phyloP scores from a whole-genome alignment of 2,113 vertebrate genomes.

The Oreochromis spilurus region DNA sequence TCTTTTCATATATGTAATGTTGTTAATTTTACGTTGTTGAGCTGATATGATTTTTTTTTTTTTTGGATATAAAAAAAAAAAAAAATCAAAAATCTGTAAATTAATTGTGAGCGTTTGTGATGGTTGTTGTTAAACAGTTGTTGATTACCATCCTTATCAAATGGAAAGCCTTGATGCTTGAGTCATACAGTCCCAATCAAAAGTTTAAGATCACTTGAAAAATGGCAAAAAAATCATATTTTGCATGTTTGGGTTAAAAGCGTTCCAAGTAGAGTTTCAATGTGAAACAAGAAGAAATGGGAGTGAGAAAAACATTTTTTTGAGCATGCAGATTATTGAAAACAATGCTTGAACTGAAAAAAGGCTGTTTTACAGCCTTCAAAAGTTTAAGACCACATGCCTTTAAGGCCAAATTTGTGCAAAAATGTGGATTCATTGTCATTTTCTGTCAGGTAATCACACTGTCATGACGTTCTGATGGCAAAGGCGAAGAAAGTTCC shows the following conservation, averaged over 20 bases:
- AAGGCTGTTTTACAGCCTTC: neutral
- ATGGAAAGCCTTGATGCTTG: neutral
- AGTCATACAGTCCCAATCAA: neutral
- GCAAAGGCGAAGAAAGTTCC: neutral
- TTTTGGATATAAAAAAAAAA: neutral
- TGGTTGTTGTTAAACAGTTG: neutral
- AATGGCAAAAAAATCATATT: neutral
- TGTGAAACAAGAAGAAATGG: neutral
- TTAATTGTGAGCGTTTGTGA: neutral
- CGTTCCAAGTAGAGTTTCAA: neutral
- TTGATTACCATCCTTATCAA: neutral
- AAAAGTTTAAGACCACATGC: neutral
- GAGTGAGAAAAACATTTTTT: neutral
- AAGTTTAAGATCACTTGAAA: neutral
- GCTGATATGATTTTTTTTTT: neutral
- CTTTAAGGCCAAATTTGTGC: neutral
- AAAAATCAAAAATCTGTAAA: neutral
- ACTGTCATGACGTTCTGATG: neutral
- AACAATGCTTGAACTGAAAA: neutral
- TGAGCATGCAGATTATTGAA: neutral
- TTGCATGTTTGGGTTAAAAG: neutral
- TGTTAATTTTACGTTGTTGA: neutral
- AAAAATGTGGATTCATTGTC: neutral
- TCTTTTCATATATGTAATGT: neutral
- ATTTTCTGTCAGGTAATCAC: neutral